Evolutionary conservation across 2,113 vertebrate species (phyloP), one percentile per base, ranked within the genome.

Genomic region (Planiliza haematocheilus): DNA sequence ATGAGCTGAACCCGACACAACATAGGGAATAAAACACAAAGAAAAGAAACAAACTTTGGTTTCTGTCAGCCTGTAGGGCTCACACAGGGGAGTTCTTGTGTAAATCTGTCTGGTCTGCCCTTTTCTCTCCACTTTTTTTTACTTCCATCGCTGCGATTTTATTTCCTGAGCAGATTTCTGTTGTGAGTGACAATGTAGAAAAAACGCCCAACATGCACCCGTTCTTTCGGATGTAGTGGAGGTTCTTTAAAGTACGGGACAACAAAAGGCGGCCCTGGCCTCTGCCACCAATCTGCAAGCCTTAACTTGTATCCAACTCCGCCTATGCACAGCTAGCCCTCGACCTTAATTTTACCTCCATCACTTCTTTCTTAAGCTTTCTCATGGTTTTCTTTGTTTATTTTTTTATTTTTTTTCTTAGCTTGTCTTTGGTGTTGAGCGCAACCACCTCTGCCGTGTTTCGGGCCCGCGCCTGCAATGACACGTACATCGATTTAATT

Each of bases 401-500:
- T 2, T 5, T 30, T 50, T 10, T 74, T 55, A 18, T 10, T 73
- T 79, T n/a, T 30, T 46, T 63, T 81, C 60, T 37, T 10, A 10
- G 36, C 12, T 6, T 9, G 14, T 84, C 66, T 56, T 73, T 69
- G 66, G 49, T 70, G 17, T 66, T 38, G 51, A 70, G 50, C 14
- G 8, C 55, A 81, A 38, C 58, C 17, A 12, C 51, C 58, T 24
- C 48, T 62, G n/a, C 59, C 30, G 20, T 55, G 16, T 63, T 70
- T 67, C 2, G 50, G 43, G 71, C 59, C 42, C 63, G 50, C 2
- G 50, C 74, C 71, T 74, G 70, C 70, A 60, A 66, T 65, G 85
- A 77, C 82, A 69, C n/a, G 3, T 82, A 86, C 88, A 88, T 90
- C 49, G 86, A 89, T 91, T 91, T 89, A 81, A 91, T 92, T 91